These are phyloP conservation scores for Agriotes lineatus DNA, from an alignment of 2,888 invertebrate genomes.

Conservation along the genomic window DNA sequence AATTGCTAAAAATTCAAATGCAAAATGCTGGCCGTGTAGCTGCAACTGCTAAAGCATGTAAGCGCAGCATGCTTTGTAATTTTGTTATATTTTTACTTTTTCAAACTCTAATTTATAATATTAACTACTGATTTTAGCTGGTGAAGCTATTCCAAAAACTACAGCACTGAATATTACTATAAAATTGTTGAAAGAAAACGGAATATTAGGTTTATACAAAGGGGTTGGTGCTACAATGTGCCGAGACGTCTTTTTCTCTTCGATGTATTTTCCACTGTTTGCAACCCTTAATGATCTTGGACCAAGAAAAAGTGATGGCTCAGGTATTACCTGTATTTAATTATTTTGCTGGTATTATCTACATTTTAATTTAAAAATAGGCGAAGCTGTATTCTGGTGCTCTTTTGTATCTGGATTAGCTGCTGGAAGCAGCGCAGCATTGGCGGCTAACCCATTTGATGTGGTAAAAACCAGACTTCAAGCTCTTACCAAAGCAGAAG, in stretches of 20 bases:
- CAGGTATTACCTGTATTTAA: slow-evolving; percentile 65
- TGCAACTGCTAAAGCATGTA: slow-evolving; percentile 77
- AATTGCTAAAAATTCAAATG: slow-evolving; percentile 97
- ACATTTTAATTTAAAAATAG: slow-evolving; percentile 51
- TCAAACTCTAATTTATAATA: no score
- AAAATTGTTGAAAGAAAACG: slow-evolving; percentile 83
- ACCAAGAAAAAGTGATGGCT: slow-evolving; percentile 77
- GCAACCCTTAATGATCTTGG: slow-evolving; percentile 92
- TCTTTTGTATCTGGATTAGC: slow-evolving; percentile 92
- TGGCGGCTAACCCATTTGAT: slow-evolving; percentile 95
- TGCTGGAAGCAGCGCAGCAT: slow-evolving; percentile 90
- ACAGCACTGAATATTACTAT: slow-evolving; percentile 86
- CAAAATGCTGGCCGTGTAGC: slow-evolving; percentile 95
- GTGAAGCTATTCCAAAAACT: slow-evolving; percentile 74
- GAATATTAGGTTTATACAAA: slow-evolving; percentile 93
- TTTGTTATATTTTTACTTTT: no score
- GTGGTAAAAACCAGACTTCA: slow-evolving; percentile 98
- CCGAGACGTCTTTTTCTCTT: slow-evolving; percentile 94
- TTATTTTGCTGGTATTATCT: no score
- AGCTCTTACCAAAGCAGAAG: slow-evolving; percentile 87
- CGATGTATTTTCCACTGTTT: slow-evolving; percentile 97
- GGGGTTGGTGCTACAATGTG: slow-evolving; percentile 94
- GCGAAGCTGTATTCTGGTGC: slow-evolving; percentile 89
- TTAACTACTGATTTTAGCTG: slow-evolving; percentile 70
- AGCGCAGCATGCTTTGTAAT: no score